These are phyloP conservation scores for Trachymyrmex cornetzi DNA, from an alignment of 1,140 invertebrate genomes.

Conservation along the genomic window DNA sequence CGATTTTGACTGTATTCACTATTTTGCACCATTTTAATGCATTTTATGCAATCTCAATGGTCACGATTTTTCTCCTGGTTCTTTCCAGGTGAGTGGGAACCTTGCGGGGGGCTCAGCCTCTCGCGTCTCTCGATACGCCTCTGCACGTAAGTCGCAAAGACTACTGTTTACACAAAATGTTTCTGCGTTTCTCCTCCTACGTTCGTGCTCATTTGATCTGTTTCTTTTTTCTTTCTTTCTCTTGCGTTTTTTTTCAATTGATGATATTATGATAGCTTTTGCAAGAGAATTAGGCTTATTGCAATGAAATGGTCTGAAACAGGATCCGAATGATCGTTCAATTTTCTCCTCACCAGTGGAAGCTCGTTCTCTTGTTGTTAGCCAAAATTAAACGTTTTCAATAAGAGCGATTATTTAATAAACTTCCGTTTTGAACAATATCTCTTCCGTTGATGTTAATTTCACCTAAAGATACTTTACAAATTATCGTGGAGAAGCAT, in stretches of 20 bases:
- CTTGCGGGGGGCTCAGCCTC: constrained; percentile 84
- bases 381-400: not conserved
- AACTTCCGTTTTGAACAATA: not conserved
- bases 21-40: constrained; percentile 62
- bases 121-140: constrained; percentile 84
- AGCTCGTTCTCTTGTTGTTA: constrained; percentile 16
- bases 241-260: constrained; percentile 3
- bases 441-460: not conserved
- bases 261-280: constrained; percentile 13
- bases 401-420: not conserved
- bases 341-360: not conserved
- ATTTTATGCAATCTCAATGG: constrained; percentile 77
- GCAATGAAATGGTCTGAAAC: not conserved
- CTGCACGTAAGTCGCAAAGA: constrained; percentile 85
- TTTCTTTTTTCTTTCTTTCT: constrained; percentile 14
- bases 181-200: constrained; percentile 63
- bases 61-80: constrained; percentile 85
- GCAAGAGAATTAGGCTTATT: constrained; percentile 36
- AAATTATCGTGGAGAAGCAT: constrained; percentile 39
- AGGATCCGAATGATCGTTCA: not conserved
- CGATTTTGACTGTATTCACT: constrained; percentile 35
- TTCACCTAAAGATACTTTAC: constrained; percentile 32
- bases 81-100: constrained; percentile 87
- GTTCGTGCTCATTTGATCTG: constrained; percentile 35
- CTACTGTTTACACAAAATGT: constrained; percentile 74